These are phyloP conservation scores for Drosophila falleni DNA, from an alignment of 2,888 invertebrate genomes.

Conservation along the genomic window DNA sequence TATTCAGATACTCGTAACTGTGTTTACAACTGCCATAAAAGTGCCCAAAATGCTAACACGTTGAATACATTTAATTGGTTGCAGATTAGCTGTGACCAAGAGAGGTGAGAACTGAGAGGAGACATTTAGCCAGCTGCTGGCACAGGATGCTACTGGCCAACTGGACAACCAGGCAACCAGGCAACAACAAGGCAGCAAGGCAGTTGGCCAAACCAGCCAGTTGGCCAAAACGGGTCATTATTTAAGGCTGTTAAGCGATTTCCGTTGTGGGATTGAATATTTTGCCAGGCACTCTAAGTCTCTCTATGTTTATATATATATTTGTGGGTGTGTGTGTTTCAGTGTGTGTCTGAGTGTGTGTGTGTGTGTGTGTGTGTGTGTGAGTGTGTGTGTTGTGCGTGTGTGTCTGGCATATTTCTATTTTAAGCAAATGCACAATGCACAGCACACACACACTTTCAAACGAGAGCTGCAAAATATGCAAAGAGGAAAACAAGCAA, in stretches of 20 bases:
- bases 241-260: constrained; percentile 71
- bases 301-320: not conserved
- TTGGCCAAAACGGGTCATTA: constrained; percentile 42
- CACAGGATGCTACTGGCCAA: constrained; percentile 24
- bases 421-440: constrained; percentile 71
- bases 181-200: not conserved
- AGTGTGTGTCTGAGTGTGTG: constrained; percentile 17
- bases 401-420: constrained; percentile 74
- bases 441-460: constrained; percentile 34
- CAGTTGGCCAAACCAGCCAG: constrained; percentile 5
- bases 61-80: constrained; percentile 59
- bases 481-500: constrained; percentile 24
- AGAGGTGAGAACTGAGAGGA: constrained; percentile 4
- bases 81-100: constrained; percentile 19
- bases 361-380: constrained; percentile 34
- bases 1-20: constrained; percentile 16
- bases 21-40: constrained; percentile 53
- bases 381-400: constrained; percentile 41
- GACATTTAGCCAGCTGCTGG: not conserved
- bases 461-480: constrained; percentile 20
- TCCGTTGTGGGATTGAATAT: constrained; percentile 75
- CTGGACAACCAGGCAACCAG: not conserved
- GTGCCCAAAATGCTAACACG: constrained; percentile 35
- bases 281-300: constrained; percentile 26
- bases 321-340: constrained; percentile 5